Base-by-base conservation (phyloP, 1,140 invertebrate genomes). In the Temnothorax nylanderi region DNA sequence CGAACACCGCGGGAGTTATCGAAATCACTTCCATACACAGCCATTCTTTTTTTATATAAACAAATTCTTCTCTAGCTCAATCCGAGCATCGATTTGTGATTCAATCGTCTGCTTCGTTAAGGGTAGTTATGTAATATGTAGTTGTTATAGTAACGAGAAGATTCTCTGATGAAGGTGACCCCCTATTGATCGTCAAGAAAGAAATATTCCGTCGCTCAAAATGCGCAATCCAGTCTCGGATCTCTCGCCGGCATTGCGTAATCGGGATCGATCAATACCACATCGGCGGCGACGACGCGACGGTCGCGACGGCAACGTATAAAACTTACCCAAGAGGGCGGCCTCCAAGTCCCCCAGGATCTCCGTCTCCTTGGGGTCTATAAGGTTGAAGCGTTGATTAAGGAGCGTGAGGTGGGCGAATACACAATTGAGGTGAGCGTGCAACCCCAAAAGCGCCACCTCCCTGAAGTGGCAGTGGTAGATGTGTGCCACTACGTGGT, bases 381-480 rank as follows among this genome's bases (percentile, higher is more conserved):
- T 98, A 93, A 99, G 96, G 94, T 98, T 97, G 96, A 99, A 99
- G 96, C 98, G 97, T 97, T 98, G 96, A 98, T 98, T 97, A 93
- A 98, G 96, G 96, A 97, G 97, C 91, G 98, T 99, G 94, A 99
- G 97, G 96, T 99, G 99, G 94, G 98, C 98, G 96, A 99, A 99
- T 84, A 99, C 98, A 95, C 98, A 98, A 96, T 99, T 99, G 94
- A 99, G 97, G 96, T 99, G 98, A 93, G 98, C 97, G 96, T 99
- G 98, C 92, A 99, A 96, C 92, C 98, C 97, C 94, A 99, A 97
- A 91, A 98, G 96, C 92, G 98, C 97, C 92, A 99, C 97, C 96
- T 99, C 98, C 96, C 98, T 97, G 96, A 99, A 99, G 97, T 99
- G 99, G 95, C 98, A 98, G 95, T 99, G 98, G 96, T 99, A 99